Evolutionary conservation across 2,113 vertebrate species (phyloP).

Genomic region (Siniperca chuatsi): DNA sequence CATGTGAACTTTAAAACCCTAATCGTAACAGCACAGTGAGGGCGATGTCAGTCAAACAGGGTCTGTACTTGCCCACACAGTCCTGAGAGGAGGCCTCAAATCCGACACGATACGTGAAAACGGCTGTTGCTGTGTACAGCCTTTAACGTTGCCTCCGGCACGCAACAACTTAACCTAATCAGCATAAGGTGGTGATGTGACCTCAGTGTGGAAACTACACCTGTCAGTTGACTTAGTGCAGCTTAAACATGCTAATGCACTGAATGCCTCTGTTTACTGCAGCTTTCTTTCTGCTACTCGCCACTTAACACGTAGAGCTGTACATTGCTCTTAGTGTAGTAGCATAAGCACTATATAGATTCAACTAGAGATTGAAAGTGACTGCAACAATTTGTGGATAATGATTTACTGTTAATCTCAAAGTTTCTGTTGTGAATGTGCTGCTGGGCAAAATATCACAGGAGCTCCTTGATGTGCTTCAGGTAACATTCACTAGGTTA

Average conservation of each 20-base stretch:
- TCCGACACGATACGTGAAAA: no score
- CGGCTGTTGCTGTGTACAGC: neutral
- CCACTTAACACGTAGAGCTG: neutral
- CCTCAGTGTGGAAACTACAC: slow-evolving; percentile 24
- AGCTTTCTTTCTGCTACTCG: neutral
- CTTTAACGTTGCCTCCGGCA: neutral
- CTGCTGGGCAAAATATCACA: neutral
- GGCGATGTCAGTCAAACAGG: no score
- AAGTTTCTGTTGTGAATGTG: neutral
- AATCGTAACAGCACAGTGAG: neutral
- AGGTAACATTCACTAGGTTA: neutral
- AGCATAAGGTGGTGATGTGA: slow-evolving; percentile 25
- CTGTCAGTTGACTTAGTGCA: slow-evolving; percentile 48
- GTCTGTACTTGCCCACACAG: neutral
- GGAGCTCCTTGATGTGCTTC: neutral
- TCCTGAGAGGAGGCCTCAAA: neutral
- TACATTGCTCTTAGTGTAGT: neutral
- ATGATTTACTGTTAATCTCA: neutral
- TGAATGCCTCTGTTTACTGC: slow-evolving; percentile 57
- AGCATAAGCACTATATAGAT: neutral
- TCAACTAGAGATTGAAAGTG: neutral
- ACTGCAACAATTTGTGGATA: neutral
- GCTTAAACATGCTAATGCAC: slow-evolving; percentile 67
- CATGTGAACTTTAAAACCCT: neutral
- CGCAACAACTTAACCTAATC: neutral